Evolutionary conservation across 2,888 invertebrate genomes (phyloP), one percentile per base, ranked within the genome.

Genomic region (Chorisops tibialis): DNA sequence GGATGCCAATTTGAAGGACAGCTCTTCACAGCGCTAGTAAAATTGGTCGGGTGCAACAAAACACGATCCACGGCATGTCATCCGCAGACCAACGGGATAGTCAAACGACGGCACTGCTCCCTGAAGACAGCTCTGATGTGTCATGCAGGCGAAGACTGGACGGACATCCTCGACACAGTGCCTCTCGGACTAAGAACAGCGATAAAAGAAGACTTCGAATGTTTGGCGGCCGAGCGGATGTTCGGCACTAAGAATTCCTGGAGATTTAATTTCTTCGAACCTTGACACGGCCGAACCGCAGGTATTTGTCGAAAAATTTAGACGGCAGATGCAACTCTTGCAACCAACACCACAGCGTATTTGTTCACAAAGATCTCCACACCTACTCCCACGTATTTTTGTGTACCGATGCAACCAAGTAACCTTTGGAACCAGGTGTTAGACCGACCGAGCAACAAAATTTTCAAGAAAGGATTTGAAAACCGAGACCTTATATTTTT

Each of bases 121-220:
- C 24, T 61, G 2, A 61, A 54, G 19, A 39, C 47, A 16, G 19
- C 47, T 9, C 14, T 5, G 9, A 2, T 18, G 21, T 18, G 47
- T 12, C 21, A 47, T 22, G 54, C 59, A 1, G 56, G 63, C n/a
- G 48, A 65, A 9, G 12, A 35, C 19, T 74, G 74, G 74, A 47
- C 64, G 2, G 65, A 67, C 9, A 51, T 61, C 2, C 66, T 76
- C 4, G 73, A 74, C 0, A 64, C 67, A 6, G 69, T 75, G 2
- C 62, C 75, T 0, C 65, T 78, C 2, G 74, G 72, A 1, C 41
- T 74, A 3, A 66, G 74, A 4, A 63, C 69, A 0, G 59, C 67
- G 3, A 60, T 64, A 19, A 73, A 70, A 60, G 70, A 70, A 39
- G 70, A 74, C 60, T 45, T 72, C 3, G 50, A 68, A n/a, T 61